Percentiles rank a stretch among this genome's conserved stretches.
Conservation (phyloP, 2,888 invertebrate genomes). For the Lithophane socia region DNA sequence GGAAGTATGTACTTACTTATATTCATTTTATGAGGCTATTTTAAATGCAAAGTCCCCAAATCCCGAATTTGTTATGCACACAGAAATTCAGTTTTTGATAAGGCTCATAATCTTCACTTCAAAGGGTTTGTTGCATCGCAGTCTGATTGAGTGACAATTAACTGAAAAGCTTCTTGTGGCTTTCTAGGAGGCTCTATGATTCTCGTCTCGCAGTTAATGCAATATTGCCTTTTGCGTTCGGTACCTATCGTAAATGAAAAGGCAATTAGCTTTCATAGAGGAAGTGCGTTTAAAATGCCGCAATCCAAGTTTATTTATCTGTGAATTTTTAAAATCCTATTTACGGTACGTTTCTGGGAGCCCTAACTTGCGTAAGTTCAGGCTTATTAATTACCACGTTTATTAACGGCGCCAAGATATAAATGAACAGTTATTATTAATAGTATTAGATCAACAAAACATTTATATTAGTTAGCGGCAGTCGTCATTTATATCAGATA, state of each 20-base stretch:
- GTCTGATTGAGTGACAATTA: background rate
- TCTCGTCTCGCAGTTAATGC: background rate
- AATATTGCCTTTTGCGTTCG: background rate
- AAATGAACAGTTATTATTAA: conserved; percentile 4
- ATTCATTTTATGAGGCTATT: too few species aligned
- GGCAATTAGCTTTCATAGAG: background rate
- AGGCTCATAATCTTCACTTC: too few species aligned
- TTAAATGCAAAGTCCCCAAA: background rate
- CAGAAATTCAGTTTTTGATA: too few species aligned
- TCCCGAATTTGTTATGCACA: background rate
- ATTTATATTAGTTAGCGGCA: conserved; percentile 10
- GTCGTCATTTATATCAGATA: conserved; percentile 13
- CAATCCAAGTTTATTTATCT: background rate
- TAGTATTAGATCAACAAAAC: conserved; percentile 8
- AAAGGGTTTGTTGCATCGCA: background rate
- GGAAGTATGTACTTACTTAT: background rate
- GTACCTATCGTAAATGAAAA: background rate
- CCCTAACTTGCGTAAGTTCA: background rate
- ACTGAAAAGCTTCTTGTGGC: background rate
- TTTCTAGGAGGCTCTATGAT: background rate
- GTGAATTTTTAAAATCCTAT: background rate
- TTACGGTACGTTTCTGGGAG: background rate
- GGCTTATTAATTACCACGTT: background rate
- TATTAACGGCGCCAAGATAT: background rate
- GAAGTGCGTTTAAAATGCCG: background rate